phyloP scores from a whole-genome alignment of 2,113 vertebrate genomes.

The Chelonoidis abingdonii region DNA sequence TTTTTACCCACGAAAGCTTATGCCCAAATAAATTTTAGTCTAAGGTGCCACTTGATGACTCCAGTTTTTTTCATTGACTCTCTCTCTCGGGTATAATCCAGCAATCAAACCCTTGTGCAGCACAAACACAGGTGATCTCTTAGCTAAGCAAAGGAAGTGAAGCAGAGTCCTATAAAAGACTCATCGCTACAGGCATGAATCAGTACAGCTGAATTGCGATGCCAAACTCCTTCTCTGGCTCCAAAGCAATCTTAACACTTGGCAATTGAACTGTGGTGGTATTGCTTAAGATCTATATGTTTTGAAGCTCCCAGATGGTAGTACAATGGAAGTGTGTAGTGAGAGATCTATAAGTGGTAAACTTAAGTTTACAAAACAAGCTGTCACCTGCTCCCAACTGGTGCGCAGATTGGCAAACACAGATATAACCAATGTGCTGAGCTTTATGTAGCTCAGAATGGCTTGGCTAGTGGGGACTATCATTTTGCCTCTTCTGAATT shows the following conservation, averaged over 20 bases:
- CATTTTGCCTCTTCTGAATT: accelerated
- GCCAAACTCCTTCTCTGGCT: neutral
- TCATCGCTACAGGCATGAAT: neutral
- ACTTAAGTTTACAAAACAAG: neutral
- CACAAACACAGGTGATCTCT: neutral
- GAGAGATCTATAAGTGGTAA: neutral
- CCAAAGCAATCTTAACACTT: neutral
- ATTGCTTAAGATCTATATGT: neutral
- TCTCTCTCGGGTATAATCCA: accelerated
- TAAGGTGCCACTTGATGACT: no score
- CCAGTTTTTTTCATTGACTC: accelerated
- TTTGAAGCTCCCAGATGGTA: no score
- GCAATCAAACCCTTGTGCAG: neutral
- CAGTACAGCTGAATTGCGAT: neutral
- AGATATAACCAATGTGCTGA: neutral
- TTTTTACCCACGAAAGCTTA: no score
- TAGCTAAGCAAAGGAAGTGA: neutral
- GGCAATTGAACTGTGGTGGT: neutral
- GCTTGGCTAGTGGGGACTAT: neutral
- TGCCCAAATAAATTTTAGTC: no score
- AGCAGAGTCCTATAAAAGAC: neutral
- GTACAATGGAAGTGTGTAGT: neutral
- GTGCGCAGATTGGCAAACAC: neutral
- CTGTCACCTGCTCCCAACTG: neutral
- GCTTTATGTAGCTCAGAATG: neutral